phyloP scores from a whole-genome alignment of 1,140 invertebrate species.

The Diploscapter pachys region DNA sequence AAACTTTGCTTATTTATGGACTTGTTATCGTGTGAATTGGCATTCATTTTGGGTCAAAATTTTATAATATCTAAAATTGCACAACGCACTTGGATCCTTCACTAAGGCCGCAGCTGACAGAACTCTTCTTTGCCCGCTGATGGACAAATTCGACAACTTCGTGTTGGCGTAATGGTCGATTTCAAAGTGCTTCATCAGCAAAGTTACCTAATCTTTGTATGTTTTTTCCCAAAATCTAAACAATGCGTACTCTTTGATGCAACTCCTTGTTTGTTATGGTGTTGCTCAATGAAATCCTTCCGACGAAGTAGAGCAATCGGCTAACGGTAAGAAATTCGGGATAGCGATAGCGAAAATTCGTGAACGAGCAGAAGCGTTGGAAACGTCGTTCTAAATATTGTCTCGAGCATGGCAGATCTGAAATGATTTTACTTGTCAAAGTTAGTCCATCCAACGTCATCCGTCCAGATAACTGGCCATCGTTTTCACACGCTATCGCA shows the following conservation, averaged over 20 bases:
- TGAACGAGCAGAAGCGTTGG: conserved; percentile 8
- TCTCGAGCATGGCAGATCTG: neutral
- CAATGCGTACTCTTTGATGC: no score
- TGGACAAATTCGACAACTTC: conserved; percentile 18
- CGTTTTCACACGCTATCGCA: conserved; percentile 14
- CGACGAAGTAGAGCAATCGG: no score
- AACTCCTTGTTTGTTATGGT: no score
- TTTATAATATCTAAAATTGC: neutral
- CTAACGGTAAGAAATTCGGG: no score
- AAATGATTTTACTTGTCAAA: conserved; percentile 23
- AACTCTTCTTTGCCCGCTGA: conserved; percentile 24
- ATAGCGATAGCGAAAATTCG: no score
- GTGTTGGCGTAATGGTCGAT: conserved; percentile 16
- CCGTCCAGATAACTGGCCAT: conserved; percentile 14
- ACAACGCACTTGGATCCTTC: conserved; percentile 27
- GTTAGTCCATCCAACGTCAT: conserved; percentile 19
- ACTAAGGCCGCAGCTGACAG: conserved; percentile 19
- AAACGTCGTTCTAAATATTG: conserved; percentile 21
- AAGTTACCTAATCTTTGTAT: conserved; percentile 7
- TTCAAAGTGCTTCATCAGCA: conserved; percentile 23
- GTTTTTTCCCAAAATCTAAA: no score
- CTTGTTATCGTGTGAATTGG: no score
- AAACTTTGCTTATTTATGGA: no score
- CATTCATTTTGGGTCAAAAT: neutral
- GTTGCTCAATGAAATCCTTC: no score